These are phyloP conservation scores for Sebastes itinus DNA, from an alignment of 2,797 vertebrate species.

Conservation along the genomic window DNA sequence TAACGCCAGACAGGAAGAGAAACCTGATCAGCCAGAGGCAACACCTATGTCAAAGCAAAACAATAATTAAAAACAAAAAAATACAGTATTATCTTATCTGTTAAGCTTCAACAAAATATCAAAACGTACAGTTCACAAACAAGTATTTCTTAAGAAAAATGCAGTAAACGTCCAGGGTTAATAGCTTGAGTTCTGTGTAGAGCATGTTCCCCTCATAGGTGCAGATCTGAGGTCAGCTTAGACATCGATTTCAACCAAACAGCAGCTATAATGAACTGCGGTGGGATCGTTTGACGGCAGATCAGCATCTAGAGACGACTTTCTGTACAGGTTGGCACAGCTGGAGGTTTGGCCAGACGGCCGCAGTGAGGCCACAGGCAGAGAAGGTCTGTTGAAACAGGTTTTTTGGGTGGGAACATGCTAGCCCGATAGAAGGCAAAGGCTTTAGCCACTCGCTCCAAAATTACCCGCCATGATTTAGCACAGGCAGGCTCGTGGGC, in stretches of 20 bases:
- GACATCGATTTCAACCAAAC: slow-evolving; percentile 31
- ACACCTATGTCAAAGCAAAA: slow-evolving; percentile 54
- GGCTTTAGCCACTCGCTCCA: slow-evolving; percentile 58
- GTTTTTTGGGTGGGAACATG: slow-evolving; percentile 68
- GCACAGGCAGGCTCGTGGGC: slow-evolving; percentile 33
- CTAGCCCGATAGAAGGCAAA: slow-evolving; percentile 68
- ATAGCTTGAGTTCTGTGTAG: slow-evolving; percentile 67
- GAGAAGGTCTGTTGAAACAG: slow-evolving; percentile 65
- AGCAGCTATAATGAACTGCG: slow-evolving; percentile 17
- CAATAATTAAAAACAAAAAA: slow-evolving; percentile 28
- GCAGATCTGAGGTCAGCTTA: slow-evolving; percentile 64
- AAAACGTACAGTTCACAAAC: slow-evolving; percentile 72
- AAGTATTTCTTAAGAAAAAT: slow-evolving; percentile 71
- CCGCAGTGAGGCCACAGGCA: slow-evolving; percentile 70
- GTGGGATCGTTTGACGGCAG: slow-evolving; percentile 51
- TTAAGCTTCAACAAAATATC: slow-evolving; percentile 72
- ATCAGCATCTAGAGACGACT: slow-evolving; percentile 61
- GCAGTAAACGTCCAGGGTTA: slow-evolving; percentile 68
- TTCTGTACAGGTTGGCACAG: slow-evolving; percentile 76
- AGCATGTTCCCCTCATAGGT: slow-evolving; percentile 54
- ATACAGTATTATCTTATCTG: slow-evolving; percentile 56
- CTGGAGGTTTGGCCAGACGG: slow-evolving; percentile 74
- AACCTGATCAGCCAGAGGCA: slow-evolving; percentile 46
- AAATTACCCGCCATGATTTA: slow-evolving; percentile 35
- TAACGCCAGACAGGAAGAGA: slow-evolving; percentile 7